Evolutionary conservation across 2,888 invertebrate species (phyloP).

Genomic region (Phortica okadai): DNA sequence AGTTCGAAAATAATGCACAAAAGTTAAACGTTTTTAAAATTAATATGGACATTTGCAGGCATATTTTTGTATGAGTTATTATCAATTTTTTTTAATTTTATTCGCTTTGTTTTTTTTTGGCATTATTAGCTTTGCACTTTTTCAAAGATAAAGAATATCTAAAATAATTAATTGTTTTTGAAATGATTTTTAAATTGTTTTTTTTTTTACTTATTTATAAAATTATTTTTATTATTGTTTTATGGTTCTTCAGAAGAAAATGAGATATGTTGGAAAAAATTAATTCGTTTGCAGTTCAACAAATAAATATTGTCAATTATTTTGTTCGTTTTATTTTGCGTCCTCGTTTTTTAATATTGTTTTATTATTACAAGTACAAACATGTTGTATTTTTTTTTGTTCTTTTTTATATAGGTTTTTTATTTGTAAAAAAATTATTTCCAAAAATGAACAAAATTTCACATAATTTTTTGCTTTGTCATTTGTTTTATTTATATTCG

Average conservation of each 20-base stretch:
- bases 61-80: too few species aligned
- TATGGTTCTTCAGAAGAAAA: slow-evolving; percentile 1
- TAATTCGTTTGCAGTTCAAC: slow-evolving; percentile 32
- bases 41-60: neutral
- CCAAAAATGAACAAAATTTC: slow-evolving; percentile 49
- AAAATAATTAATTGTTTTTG: slow-evolving; percentile 1
- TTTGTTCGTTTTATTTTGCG: slow-evolving; percentile 35
- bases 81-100: neutral
- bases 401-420: slow-evolving; percentile 19
- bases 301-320: slow-evolving; percentile 48
- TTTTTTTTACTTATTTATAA: neutral
- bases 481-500: slow-evolving; percentile 20
- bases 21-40: slow-evolving; percentile 14
- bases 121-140: too few species aligned
- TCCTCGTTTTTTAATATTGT: slow-evolving; percentile 21
- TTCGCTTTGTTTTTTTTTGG: neutral
- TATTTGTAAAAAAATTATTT: slow-evolving; percentile 43
- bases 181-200: neutral
- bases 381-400: slow-evolving; percentile 40
- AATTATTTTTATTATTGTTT: slow-evolving; percentile 12
- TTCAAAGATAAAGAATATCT: neutral
- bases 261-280: slow-evolving; percentile 29
- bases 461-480: slow-evolving; percentile 29
- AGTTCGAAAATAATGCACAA: neutral
- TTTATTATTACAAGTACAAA: slow-evolving; percentile 35